Percentiles rank a stretch among this genome's conserved stretches.
Conservation (phyloP, 2,888 invertebrate species). For the Raillietiella orientalis region DNA sequence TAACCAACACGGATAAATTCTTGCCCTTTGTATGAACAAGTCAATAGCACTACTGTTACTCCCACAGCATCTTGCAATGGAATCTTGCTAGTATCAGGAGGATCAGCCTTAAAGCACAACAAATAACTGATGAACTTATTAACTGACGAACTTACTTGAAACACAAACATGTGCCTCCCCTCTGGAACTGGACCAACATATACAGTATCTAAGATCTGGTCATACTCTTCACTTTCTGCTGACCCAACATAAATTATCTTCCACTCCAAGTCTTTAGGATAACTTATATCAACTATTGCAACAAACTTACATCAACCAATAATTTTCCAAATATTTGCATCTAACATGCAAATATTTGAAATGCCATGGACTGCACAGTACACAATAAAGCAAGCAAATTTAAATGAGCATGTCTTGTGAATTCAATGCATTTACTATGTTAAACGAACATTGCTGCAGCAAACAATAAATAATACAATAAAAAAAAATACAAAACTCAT, state of each 20-base stretch:
- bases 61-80: constrained; percentile 91
- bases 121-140: too few species aligned
- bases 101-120: constrained; percentile 38
- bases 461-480: too few species aligned
- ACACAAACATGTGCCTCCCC: constrained; percentile 77
- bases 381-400: too few species aligned
- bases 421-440: too few species aligned
- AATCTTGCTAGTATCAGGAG: constrained; percentile 73
- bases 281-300: constrained; percentile 1
- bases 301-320: not conserved
- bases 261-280: constrained; percentile 70
- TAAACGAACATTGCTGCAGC: too few species aligned
- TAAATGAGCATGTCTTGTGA: too few species aligned
- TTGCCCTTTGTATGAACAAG: constrained; percentile 66
- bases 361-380: too few species aligned
- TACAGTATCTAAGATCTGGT: constrained; percentile 85
- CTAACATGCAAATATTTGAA: too few species aligned
- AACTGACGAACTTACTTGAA: constrained; percentile 28
- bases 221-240: constrained; percentile 83
- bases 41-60: constrained; percentile 80
- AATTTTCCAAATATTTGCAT: not conserved
- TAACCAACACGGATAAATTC: constrained; percentile 95
- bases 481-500: not conserved
- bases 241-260: constrained; percentile 98
- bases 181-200: constrained; percentile 94